These are phyloP conservation scores for Hololepta plana DNA, from an alignment of 2,888 invertebrate genomes.

Conservation along the genomic window DNA sequence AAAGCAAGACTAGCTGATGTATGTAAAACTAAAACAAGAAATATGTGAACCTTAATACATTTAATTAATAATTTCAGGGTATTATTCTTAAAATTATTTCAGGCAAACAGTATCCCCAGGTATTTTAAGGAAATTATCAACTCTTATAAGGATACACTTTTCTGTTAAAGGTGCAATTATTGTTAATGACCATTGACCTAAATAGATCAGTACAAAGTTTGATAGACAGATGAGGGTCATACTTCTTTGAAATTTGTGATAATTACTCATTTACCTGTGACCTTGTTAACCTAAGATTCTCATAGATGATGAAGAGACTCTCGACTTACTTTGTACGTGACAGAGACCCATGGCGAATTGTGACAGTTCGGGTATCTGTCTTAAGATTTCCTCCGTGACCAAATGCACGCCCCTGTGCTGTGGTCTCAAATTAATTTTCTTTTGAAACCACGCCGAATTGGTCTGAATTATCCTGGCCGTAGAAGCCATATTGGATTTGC, in stretches of 20 bases:
- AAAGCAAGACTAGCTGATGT: slow-evolving; percentile 94
- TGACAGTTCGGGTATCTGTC: slow-evolving; percentile 85
- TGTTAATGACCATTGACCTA: too few species aligned
- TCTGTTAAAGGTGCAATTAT: too few species aligned
- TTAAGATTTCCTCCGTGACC: slow-evolving; percentile 89
- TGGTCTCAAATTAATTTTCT: slow-evolving; percentile 88
- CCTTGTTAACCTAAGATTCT: too few species aligned
- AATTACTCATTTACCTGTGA: too few species aligned
- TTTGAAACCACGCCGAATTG: slow-evolving; percentile 96
- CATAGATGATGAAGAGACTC: too few species aligned
- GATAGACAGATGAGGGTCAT: too few species aligned
- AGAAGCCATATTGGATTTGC: slow-evolving; percentile 59
- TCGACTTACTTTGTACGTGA: slow-evolving; percentile 95
- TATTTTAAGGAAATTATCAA: too few species aligned
- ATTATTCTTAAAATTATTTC: slow-evolving; percentile 4
- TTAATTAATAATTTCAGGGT: neutral
- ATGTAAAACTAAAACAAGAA: slow-evolving; percentile 69
- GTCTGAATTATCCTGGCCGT: slow-evolving; percentile 78
- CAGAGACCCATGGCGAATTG: slow-evolving; percentile 91
- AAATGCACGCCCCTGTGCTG: slow-evolving; percentile 94
- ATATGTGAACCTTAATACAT: slow-evolving; percentile 1
- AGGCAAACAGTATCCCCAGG: too few species aligned
- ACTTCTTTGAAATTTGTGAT: too few species aligned
- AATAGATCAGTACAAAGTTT: too few species aligned
- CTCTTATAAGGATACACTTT: too few species aligned